phyloP scores from a whole-genome alignment of 2,797 vertebrate species.

The Mormyrops attenuatus region DNA sequence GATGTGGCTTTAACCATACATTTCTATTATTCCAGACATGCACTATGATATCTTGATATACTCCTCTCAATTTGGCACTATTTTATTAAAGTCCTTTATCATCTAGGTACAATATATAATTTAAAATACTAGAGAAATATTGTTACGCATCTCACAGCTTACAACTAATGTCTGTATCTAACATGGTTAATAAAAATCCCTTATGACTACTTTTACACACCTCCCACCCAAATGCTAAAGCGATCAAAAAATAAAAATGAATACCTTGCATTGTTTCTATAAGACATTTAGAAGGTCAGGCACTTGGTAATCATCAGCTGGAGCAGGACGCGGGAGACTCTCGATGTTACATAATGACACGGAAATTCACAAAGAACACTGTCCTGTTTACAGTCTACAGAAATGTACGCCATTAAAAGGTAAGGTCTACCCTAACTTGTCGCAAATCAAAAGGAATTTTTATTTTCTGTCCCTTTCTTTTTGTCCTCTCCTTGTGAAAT shows the following conservation, averaged over 20 bases:
- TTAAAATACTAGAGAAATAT: constrained; percentile 11
- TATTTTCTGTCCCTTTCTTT: constrained; percentile 32
- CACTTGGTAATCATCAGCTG: constrained; percentile 85
- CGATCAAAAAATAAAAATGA: constrained; percentile 20
- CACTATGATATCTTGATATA: background rate
- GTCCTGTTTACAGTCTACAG: constrained; percentile 60
- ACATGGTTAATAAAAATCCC: background rate
- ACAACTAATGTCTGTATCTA: constrained; percentile 23
- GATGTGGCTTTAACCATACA: background rate
- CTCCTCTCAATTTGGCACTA: background rate
- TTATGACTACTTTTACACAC: background rate
- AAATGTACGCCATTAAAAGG: constrained; percentile 58
- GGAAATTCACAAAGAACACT: constrained; percentile 43
- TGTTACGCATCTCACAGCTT: constrained; percentile 14
- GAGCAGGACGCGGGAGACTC: constrained; percentile 58
- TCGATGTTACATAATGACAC: constrained; percentile 54
- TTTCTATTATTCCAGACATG: background rate
- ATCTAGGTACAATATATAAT: constrained; percentile 1
- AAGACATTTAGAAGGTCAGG: constrained; percentile 77
- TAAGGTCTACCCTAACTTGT: constrained; percentile 54
- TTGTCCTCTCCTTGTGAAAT: background rate
- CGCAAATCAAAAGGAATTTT: constrained; percentile 46
- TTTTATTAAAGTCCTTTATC: background rate
- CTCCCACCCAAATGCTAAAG: constrained; percentile 31
- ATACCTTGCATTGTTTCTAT: constrained; percentile 56